Evolutionary conservation across 2,888 invertebrate genomes (phyloP).

Genomic region (Rhingia campestris): DNA sequence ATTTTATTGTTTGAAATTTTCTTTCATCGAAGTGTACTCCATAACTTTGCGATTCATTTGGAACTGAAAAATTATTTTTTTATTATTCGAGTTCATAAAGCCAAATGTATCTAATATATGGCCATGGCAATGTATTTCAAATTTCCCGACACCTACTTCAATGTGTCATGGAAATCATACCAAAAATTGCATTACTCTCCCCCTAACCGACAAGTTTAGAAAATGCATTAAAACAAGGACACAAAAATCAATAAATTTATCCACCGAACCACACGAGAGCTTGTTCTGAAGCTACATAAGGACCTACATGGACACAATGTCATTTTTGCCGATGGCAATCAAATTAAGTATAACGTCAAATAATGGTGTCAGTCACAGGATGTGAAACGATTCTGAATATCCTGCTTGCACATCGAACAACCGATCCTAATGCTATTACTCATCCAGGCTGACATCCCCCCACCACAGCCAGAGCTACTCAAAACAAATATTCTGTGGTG

Average conservation of each 20-base stretch:
- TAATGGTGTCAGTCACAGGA: slow-evolving; percentile 41
- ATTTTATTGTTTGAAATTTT: no score
- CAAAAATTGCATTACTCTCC: slow-evolving; percentile 3
- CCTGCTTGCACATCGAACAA: slow-evolving; percentile 19
- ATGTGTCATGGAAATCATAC: not conserved
- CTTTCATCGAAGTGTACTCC: no score
- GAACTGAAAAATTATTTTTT: no score
- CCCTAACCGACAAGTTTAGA: not conserved
- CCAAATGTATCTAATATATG: no score
- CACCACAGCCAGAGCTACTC: not conserved
- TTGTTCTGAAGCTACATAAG: not conserved
- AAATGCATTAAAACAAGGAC: slow-evolving; percentile 3
- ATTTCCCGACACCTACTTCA: no score
- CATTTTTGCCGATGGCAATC: slow-evolving; percentile 32
- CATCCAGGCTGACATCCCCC: slow-evolving; percentile 18
- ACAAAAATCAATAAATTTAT: slow-evolving; percentile 9
- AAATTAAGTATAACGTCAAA: slow-evolving; percentile 50
- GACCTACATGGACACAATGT: not conserved
- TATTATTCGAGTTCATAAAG: no score
- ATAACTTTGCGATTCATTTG: no score
- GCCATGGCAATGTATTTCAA: no score
- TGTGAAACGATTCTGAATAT: slow-evolving; percentile 8
- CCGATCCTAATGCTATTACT: slow-evolving; percentile 51
- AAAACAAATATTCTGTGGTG: slow-evolving; percentile 28
- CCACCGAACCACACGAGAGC: not conserved